Conservation (phyloP, 2,888 invertebrate genomes). For the Thysanoteuthis rhombus region DNA sequence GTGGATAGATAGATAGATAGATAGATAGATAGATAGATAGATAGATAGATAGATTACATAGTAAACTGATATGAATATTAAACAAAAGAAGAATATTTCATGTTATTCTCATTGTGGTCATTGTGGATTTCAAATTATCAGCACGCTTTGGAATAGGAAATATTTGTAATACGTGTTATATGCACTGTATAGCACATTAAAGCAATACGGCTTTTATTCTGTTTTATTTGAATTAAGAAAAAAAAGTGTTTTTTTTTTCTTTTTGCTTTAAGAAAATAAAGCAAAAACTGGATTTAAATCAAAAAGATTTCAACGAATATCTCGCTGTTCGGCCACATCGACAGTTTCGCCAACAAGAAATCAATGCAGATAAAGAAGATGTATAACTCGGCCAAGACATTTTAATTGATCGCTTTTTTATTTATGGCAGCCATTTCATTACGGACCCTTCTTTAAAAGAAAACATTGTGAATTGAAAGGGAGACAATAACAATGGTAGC, state of each 20-base stretch:
- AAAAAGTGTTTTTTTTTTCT: not conserved
- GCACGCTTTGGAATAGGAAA: not conserved
- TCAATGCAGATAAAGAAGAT: not conserved
- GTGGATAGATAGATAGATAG: too few relatives aligned
- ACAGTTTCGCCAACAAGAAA: not conserved
- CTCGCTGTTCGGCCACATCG: not conserved
- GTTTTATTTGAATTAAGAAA: not conserved
- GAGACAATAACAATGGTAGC: not conserved
- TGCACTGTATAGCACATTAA: not conserved
- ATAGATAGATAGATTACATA: too few relatives aligned
- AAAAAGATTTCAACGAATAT: not conserved
- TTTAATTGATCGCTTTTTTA: not conserved
- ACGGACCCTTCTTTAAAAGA: not conserved
- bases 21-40: too few relatives aligned
- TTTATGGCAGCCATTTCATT: not conserved
- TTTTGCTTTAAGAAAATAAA: not conserved
- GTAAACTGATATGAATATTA: too few relatives aligned
- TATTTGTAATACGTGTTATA: not conserved
- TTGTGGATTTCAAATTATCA: too few relatives aligned
- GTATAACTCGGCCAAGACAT: not conserved
- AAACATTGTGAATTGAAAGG: not conserved
- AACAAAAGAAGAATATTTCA: too few relatives aligned
- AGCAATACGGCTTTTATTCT: not conserved
- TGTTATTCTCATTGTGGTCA: too few relatives aligned
- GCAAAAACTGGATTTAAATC: not conserved